Evolutionary conservation across 2,888 invertebrate species (phyloP), one percentile per base, ranked within the genome.

Genomic region (Synanthedon andrenaeformis): DNA sequence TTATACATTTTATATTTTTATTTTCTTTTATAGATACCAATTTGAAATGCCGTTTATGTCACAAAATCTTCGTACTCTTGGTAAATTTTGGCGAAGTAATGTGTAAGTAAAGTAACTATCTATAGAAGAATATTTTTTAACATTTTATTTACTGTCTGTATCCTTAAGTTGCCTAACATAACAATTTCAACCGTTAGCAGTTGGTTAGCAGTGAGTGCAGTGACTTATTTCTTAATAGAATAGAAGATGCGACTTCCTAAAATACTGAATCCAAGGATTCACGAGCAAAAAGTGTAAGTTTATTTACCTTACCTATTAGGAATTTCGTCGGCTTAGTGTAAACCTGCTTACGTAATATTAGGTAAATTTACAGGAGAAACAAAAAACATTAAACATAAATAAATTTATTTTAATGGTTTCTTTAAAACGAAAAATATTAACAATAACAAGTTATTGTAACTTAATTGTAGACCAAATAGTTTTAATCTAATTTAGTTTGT

Each of bases 91-190:
- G 86, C 78, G 82, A 58, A 70, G 66, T 49, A 77, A 75, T 62
- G 66, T 80, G 86, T 85, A 82, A 81, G 79, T 60, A 52, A 17
- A 17, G n/a, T n/a, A n/a, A n/a, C n/a, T n/a, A n/a, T n/a, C n/a
- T 51, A 17, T 49, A 19, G 14, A 14, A 3, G 14, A 19, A 10
- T 17, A 49, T 19, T 11, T 11, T 49, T 17, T 19, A 13, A 45
- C 3, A 45, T 10, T 45, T 45, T 5, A 12, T 45, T 45, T 45
- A 35, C 35, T 35, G 3, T 35, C 28, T 35, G 35, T 35, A 23
- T 23, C 23, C 1, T 23, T 23, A 35, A 35, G 35, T 10, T 35
- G 10, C 35, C 35, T 35, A 35, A 35, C 10, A 35, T 35, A 35
- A 35, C 10, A 35, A 35, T 35, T 35, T 35, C 10, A 35, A 45